Percentiles rank a stretch among this genome's conserved stretches.
Evolutionary conservation across 2,113 vertebrate genomes (phyloP).

Genomic region (Grammomys dolichurus): DNA sequence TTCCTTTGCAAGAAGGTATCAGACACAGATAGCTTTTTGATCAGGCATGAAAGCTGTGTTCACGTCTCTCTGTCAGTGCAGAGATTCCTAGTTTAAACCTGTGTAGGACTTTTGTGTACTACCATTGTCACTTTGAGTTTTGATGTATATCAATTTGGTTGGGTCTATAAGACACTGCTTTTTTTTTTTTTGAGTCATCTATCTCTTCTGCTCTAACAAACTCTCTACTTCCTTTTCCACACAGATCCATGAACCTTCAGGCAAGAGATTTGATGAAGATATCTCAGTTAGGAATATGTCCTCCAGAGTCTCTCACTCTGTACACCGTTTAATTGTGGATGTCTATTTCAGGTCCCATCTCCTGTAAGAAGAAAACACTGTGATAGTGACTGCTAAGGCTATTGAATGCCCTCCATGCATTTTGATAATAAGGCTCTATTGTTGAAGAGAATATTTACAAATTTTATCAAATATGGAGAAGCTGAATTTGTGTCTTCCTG

Average conservation of each 20-base stretch:
- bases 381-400: not conserved
- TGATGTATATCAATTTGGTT: not conserved
- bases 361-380: not conserved
- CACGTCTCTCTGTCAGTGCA: not conserved
- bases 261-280: not conserved
- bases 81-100: not conserved
- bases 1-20: not conserved
- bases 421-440: not conserved
- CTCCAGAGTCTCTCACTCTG: not conserved
- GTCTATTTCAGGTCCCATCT: not conserved
- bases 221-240: not conserved
- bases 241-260: not conserved
- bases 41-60: not conserved
- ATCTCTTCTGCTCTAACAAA: not conserved
- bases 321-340: not conserved
- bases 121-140: not conserved
- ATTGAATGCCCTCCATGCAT: not conserved
- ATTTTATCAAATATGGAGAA: not conserved
- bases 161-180: not conserved
- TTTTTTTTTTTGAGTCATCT: not conserved
- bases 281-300: not conserved
- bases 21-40: not conserved
- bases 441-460: not conserved
- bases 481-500: not conserved
- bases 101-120: not conserved